phyloP scores from a whole-genome alignment of 1,140 invertebrate species.

The Ptiloglossa arizonensis region DNA sequence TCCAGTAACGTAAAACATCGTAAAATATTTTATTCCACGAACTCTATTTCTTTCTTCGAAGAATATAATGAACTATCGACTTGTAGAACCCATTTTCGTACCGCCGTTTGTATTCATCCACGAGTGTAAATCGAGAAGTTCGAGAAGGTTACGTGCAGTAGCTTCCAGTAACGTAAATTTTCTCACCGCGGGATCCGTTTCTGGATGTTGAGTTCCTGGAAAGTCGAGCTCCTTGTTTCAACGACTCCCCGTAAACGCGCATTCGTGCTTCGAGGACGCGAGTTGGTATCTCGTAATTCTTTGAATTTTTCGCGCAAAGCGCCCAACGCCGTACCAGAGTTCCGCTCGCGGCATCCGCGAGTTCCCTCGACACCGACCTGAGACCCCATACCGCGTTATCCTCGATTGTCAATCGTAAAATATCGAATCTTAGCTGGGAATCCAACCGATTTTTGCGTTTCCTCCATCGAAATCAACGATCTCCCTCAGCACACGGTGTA shows the following conservation, averaged over 20 bases:
- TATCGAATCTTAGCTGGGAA: too few relatives aligned
- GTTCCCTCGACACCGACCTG: too few relatives aligned
- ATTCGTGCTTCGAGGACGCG: background rate
- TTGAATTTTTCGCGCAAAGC: background rate
- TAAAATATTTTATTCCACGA: too few relatives aligned
- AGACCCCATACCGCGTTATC: background rate
- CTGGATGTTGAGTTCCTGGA: background rate
- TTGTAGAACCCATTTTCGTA: too few relatives aligned
- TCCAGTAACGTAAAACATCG: too few relatives aligned
- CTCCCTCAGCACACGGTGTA: too few relatives aligned
- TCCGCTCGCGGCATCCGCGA: slow-evolving; percentile 2
- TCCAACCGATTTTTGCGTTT: too few relatives aligned
- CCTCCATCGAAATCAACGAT: too few relatives aligned
- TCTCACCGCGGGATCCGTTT: background rate
- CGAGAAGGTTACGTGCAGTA: background rate
- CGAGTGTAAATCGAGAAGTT: background rate
- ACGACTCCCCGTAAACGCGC: background rate
- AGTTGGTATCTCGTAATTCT: background rate
- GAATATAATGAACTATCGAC: too few relatives aligned
- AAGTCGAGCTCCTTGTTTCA: background rate
- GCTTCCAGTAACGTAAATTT: background rate
- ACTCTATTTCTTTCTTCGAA: too few relatives aligned
- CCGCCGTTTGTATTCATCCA: too few relatives aligned
- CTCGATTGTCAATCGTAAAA: slow-evolving; percentile 3
- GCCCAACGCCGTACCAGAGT: background rate